Conservation (phyloP, 2,797 vertebrate genomes). For the Botia almorhae region DNA sequence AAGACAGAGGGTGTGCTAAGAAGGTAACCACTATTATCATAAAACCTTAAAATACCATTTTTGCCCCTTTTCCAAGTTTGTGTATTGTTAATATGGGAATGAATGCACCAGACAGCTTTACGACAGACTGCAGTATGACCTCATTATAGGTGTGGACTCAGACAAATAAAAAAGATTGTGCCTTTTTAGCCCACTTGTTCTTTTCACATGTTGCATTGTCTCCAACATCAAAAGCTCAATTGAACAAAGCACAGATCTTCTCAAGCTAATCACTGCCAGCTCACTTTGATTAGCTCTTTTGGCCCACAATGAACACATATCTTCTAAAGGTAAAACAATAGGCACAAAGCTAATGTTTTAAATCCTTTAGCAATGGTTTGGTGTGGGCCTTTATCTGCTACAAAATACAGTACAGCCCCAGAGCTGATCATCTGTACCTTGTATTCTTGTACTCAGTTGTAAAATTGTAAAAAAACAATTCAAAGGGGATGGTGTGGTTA, state of each 20-base stretch:
- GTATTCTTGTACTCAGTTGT: neutral
- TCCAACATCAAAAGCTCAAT: conserved; percentile 53
- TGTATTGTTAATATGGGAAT: conserved; percentile 30
- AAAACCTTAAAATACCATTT: too few species aligned
- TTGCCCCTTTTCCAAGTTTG: conserved; percentile 1
- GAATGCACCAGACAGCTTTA: conserved; percentile 40
- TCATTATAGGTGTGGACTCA: conserved; percentile 74
- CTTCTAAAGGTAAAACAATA: conserved; percentile 73
- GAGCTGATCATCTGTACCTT: conserved; percentile 15
- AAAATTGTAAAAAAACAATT: too few species aligned
- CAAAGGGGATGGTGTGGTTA: too few species aligned
- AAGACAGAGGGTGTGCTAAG: neutral
- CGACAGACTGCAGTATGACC: conserved; percentile 64
- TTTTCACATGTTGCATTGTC: conserved; percentile 77
- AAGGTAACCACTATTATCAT: too few species aligned
- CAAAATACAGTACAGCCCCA: conserved; percentile 19
- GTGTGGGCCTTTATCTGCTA: conserved; percentile 14
- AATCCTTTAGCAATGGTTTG: conserved; percentile 77
- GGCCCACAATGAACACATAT: conserved; percentile 75
- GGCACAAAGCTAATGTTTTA: conserved; percentile 79
- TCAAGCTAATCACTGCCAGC: conserved; percentile 79
- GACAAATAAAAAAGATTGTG: conserved; percentile 75
- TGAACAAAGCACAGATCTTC: conserved; percentile 57
- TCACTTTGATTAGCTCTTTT: conserved; percentile 78
- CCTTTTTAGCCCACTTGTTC: conserved; percentile 78